phyloP scores from a whole-genome alignment of 2,797 vertebrate species.

The Cottoperca gobio region DNA sequence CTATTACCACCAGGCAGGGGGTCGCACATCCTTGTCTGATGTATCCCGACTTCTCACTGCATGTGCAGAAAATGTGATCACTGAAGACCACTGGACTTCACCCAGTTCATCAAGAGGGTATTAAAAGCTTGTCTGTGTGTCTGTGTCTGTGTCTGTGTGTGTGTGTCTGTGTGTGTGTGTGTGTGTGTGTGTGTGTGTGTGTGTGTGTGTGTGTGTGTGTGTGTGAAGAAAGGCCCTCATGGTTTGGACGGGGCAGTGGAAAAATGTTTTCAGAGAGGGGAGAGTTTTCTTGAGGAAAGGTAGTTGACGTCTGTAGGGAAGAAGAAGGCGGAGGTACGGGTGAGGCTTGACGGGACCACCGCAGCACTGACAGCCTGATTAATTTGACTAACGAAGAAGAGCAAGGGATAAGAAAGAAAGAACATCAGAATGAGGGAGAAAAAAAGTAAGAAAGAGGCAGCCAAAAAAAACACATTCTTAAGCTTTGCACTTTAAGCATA shows the following conservation, averaged over 20 bases:
- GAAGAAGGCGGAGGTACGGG: constrained; percentile 23
- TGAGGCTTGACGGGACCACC: constrained; percentile 31
- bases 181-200: constrained; percentile 11
- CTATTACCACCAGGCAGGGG: constrained; percentile 18
- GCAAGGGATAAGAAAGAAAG: neutral
- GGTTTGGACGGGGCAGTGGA: constrained; percentile 83
- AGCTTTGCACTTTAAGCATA: too few relatives aligned
- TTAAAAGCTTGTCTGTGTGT: too few relatives aligned
- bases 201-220: constrained; percentile 19
- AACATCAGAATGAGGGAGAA: neutral
- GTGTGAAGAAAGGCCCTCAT: constrained; percentile 79
- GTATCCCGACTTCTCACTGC: constrained; percentile 4
- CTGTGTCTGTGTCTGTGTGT: too few relatives aligned
- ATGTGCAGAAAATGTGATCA: constrained; percentile 2
- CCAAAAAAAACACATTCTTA: neutral
- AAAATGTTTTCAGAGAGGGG: constrained; percentile 80
- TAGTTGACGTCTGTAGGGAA: constrained; percentile 55
- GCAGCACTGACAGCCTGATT: constrained; percentile 36
- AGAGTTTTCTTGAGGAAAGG: constrained; percentile 77
- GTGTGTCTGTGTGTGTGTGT: constrained; percentile 25
- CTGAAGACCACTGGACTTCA: constrained; percentile 2
- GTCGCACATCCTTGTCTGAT: neutral
- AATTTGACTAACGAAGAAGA: constrained; percentile 24
- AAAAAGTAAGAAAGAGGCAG: neutral
- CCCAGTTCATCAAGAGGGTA: neutral